Percentiles rank a stretch among this genome's conserved stretches.
phyloP scores from a whole-genome alignment of 2,797 vertebrate genomes.

The Garrulus glandarius region DNA sequence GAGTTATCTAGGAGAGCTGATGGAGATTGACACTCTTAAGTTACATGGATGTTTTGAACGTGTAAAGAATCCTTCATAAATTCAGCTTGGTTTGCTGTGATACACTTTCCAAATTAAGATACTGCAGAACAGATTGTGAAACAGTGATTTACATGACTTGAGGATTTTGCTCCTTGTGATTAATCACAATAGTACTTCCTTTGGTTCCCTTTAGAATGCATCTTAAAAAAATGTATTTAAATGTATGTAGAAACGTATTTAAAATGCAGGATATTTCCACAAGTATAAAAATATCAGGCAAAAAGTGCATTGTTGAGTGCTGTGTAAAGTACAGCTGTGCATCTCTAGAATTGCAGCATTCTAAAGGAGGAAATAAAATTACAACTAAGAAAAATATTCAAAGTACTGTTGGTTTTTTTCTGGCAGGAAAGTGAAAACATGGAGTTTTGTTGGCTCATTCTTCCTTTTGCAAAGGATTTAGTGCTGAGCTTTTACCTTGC shows the following conservation, averaged over 20 bases:
- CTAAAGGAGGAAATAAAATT: conserved; percentile 27
- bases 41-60: conserved; percentile 22
- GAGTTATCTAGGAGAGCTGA: conserved; percentile 10
- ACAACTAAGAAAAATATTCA: background rate
- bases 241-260: background rate
- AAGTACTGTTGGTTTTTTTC: background rate
- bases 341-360: background rate
- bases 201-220: background rate
- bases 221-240: background rate
- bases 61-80: conserved; percentile 44
- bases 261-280: background rate
- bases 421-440: conserved; percentile 26
- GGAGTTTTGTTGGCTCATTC: conserved; percentile 27
- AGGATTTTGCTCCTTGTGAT: conserved; percentile 42
- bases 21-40: conserved; percentile 17
- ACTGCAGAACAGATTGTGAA: conserved; percentile 15
- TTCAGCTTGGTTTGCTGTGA: conserved; percentile 32
- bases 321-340: background rate
- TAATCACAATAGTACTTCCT: conserved; percentile 21
- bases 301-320: background rate
- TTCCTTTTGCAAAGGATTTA: conserved; percentile 25
- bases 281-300: background rate
- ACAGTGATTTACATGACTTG: conserved; percentile 32
- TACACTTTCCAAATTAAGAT: conserved; percentile 34
- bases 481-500: background rate